A percentile compares a stretch with the other conserved stretches of the same genome.
These are phyloP conservation scores for Mylabris sibirica DNA, from an alignment of 2,888 invertebrate genomes.

Conservation along the genomic window DNA sequence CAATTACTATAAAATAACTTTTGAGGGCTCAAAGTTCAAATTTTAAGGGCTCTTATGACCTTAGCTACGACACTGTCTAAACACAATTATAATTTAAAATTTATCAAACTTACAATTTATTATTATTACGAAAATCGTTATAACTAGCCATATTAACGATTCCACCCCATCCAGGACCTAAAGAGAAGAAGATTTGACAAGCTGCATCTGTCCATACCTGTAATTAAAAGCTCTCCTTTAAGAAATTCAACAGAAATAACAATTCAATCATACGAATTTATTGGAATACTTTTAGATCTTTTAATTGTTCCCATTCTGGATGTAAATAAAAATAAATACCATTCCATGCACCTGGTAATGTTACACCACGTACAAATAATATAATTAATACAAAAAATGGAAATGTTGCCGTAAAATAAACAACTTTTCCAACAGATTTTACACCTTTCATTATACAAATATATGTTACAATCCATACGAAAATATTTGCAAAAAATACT, in stretches of 20 bases:
- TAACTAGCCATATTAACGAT: conserved; percentile 87
- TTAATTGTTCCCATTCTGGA: conserved; percentile 80
- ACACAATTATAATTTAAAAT: neutral
- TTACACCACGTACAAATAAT: conserved; percentile 78
- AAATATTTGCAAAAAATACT: conserved; percentile 74
- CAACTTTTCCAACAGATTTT: conserved; percentile 86
- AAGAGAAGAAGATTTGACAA: conserved; percentile 90
- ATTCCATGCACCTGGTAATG: conserved; percentile 79
- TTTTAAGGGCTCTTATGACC: no score
- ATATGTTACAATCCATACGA: conserved; percentile 84
- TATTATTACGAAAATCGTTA: conserved; percentile 78
- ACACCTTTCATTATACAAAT: conserved; percentile 88
- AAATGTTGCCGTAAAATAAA: conserved; percentile 88
- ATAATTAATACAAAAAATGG: conserved; percentile 78
- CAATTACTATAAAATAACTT: no score
- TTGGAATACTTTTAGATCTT: conserved; percentile 74
- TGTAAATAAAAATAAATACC: conserved; percentile 80
- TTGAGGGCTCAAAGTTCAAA: no score
- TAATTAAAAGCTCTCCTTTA: conserved; percentile 20
- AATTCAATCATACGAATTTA: conserved; percentile 1
- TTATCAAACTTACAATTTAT: conserved; percentile 64
- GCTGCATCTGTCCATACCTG: conserved; percentile 93
- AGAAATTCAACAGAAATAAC: conserved; percentile 1
- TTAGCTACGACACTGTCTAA: no score
- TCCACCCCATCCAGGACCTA: conserved; percentile 89